Conservation (phyloP, 2,113 vertebrate species). For the Anas platyrhynchos region DNA sequence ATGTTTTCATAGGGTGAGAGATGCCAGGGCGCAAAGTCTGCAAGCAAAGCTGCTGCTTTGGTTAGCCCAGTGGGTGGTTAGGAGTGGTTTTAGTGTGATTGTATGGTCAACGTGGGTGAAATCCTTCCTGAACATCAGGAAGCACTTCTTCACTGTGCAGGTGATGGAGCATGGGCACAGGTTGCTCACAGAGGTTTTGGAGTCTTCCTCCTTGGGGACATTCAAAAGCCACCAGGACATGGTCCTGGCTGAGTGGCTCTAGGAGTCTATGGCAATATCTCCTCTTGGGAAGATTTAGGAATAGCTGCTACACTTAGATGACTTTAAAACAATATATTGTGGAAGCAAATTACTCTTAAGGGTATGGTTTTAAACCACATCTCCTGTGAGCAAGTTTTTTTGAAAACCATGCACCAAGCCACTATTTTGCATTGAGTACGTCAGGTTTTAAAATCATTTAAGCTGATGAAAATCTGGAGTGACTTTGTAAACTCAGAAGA, state of each 20-base stretch:
- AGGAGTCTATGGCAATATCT: neutral
- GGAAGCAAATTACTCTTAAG: neutral
- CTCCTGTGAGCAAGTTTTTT: neutral
- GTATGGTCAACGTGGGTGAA: neutral
- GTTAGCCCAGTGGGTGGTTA: neutral
- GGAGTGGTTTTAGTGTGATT: neutral
- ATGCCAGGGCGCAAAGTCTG: neutral
- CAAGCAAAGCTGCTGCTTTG: neutral
- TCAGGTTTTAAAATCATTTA: neutral
- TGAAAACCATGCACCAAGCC: neutral
- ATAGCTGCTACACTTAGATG: neutral
- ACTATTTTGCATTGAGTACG: neutral
- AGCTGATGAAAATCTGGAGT: neutral
- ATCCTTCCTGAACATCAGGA: neutral
- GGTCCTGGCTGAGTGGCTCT: neutral
- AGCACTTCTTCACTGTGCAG: neutral
- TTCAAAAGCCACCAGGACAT: neutral
- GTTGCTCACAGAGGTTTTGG: neutral
- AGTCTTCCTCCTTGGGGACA: neutral
- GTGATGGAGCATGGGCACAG: neutral
- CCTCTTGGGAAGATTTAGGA: neutral
- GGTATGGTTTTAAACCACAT: neutral
- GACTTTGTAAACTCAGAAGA: neutral
- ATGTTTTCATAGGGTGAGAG: neutral
- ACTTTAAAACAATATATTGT: neutral